phyloP scores from a whole-genome alignment of 1,140 invertebrate species.

The Saccostrea cuccullata region DNA sequence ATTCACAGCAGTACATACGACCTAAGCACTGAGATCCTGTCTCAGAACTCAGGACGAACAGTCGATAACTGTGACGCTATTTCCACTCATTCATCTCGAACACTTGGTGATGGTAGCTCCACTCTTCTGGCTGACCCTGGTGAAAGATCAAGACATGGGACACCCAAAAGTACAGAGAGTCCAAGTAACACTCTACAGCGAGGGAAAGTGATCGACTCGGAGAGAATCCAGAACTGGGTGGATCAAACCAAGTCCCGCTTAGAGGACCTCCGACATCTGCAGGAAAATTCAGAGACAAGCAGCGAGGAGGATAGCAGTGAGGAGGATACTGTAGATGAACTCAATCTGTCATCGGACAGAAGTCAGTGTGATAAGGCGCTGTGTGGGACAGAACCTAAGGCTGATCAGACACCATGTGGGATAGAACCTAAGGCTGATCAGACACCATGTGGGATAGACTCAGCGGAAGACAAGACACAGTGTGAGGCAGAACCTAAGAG shows the following conservation, averaged over 20 bases:
- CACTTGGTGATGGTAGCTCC: constrained; percentile 66
- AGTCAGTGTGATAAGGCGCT: not conserved
- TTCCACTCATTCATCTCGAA: constrained; percentile 72
- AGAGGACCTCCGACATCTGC: constrained; percentile 45
- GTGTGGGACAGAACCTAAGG: not conserved
- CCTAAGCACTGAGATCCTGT: constrained; percentile 71
- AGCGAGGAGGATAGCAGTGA: constrained; percentile 39
- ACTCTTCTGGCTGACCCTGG: constrained; percentile 52
- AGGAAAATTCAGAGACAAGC: constrained; percentile 48
- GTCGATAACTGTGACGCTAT: constrained; percentile 69
- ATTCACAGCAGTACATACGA: constrained; percentile 71
- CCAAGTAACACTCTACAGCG: constrained; percentile 51
- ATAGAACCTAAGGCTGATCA: not conserved
- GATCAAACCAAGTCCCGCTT: constrained; percentile 55
- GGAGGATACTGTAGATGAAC: constrained; percentile 45
- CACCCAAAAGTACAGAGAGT: constrained; percentile 55
- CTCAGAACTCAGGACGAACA: constrained; percentile 72
- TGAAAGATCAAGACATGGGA: constrained; percentile 48
- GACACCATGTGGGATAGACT: not conserved
- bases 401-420: not conserved
- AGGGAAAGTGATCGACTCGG: constrained; percentile 61
- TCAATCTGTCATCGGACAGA: not conserved
- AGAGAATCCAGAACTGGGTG: constrained; percentile 62
- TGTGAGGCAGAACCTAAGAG: not conserved
- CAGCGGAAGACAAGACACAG: too few species aligned